Evolutionary conservation across 1,140 invertebrate species (phyloP).

Genomic region (Diplogasteroides magnus): DNA sequence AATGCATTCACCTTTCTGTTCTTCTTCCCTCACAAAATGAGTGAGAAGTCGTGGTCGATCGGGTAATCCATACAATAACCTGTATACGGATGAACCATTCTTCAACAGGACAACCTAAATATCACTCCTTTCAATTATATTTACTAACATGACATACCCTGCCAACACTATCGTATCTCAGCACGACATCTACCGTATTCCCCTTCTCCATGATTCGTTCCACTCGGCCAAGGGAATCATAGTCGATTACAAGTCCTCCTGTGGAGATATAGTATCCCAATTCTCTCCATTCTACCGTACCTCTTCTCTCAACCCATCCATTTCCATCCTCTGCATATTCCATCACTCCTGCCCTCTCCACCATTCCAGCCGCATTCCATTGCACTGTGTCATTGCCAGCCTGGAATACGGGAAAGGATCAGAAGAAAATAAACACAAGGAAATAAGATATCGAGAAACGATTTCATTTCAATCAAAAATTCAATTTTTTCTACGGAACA

Average conservation of each 20-base stretch:
- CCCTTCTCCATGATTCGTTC: background rate
- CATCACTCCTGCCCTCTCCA: conserved; percentile 10
- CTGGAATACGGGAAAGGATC: no score
- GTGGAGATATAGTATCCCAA: background rate
- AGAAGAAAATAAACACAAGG: background rate
- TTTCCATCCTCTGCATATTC: conserved; percentile 16
- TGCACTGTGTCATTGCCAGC: conserved; percentile 1
- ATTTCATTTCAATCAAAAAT: background rate
- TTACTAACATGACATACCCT: background rate
- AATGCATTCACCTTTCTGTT: no score
- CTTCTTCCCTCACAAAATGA: background rate
- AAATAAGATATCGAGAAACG: background rate
- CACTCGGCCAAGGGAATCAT: background rate
- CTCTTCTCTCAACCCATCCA: conserved; percentile 13
- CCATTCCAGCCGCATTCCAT: conserved; percentile 8
- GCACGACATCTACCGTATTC: conserved; percentile 1
- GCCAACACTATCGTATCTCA: background rate
- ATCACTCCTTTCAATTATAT: background rate
- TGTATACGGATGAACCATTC: background rate
- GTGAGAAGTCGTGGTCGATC: background rate
- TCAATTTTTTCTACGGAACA: background rate
- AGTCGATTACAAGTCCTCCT: background rate
- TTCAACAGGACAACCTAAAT: background rate
- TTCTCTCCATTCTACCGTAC: background rate
- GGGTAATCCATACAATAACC: background rate